phyloP scores from a whole-genome alignment of 2,797 vertebrate genomes.

The Micromesistius poutassou region DNA sequence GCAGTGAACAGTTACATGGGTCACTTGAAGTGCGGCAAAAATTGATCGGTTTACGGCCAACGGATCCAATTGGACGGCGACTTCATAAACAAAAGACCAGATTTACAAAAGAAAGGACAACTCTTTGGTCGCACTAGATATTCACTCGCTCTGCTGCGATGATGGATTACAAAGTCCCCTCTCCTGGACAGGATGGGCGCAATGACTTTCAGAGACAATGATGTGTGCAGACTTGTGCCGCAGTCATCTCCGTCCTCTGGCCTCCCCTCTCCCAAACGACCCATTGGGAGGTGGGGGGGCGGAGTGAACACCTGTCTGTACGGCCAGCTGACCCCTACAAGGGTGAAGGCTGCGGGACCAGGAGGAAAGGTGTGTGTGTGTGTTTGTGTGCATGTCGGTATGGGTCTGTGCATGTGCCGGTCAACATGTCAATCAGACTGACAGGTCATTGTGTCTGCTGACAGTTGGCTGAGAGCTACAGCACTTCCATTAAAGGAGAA shows the following conservation, averaged over 20 bases:
- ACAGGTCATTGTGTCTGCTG: slow-evolving; percentile 53
- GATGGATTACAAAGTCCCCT: slow-evolving; percentile 47
- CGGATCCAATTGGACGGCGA: slow-evolving; percentile 18
- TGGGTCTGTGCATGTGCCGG: slow-evolving; percentile 43
- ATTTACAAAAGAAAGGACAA: slow-evolving; percentile 25
- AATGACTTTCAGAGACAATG: slow-evolving; percentile 34
- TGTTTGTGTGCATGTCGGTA: slow-evolving; percentile 38
- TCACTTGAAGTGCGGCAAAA: slow-evolving; percentile 50
- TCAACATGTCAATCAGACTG: slow-evolving; percentile 53
- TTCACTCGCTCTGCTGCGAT: slow-evolving; percentile 34
- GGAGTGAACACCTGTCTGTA: slow-evolving; percentile 18
- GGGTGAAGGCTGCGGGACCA: slow-evolving; percentile 18
- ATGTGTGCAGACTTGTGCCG: slow-evolving; percentile 23
- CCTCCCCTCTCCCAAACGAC: slow-evolving; percentile 11
- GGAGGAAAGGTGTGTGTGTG: slow-evolving; percentile 16
- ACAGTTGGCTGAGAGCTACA: slow-evolving; percentile 61
- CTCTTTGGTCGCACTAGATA: slow-evolving; percentile 39
- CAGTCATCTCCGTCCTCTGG: slow-evolving; percentile 6
- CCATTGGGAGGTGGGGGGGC: neutral
- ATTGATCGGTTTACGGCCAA: slow-evolving; percentile 28
- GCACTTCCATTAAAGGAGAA: slow-evolving; percentile 55
- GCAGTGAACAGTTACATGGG: slow-evolving; percentile 48
- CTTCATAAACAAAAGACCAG: slow-evolving; percentile 46
- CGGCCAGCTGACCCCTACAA: slow-evolving; percentile 17
- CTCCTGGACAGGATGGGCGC: slow-evolving; percentile 25